These are phyloP conservation scores for Acanthosepion pharaonis DNA, from an alignment of 2,888 invertebrate genomes.

Conservation along the genomic window DNA sequence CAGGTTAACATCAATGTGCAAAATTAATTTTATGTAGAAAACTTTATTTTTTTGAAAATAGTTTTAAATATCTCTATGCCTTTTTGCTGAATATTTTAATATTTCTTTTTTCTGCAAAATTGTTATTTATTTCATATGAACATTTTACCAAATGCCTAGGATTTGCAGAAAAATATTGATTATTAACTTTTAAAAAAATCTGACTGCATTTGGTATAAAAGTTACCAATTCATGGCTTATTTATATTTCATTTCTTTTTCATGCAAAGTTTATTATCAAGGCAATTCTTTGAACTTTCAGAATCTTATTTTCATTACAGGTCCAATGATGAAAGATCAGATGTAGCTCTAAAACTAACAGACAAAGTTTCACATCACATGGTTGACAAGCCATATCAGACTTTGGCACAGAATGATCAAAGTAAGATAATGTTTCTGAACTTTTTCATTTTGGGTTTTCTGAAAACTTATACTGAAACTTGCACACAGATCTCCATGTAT, in stretches of 20 bases:
- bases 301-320: background rate
- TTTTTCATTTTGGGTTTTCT: background rate
- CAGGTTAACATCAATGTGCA: too few species aligned
- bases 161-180: too few species aligned
- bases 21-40: too few species aligned
- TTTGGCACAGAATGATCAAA: background rate
- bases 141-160: background rate
- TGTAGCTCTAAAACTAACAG: conserved; percentile 24
- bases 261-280: background rate
- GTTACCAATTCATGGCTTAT: too few species aligned
- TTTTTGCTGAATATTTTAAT: too few species aligned
- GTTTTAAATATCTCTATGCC: too few species aligned
- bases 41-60: too few species aligned
- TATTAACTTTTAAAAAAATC: too few species aligned
- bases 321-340: conserved; percentile 46
- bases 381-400: conserved; percentile 25
- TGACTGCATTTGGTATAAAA: too few species aligned
- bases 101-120: too few species aligned
- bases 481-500: too few species aligned
- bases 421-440: background rate
- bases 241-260: background rate
- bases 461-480: background rate
- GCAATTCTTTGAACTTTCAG: background rate
- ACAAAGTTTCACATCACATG: conserved; percentile 45
- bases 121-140: too few species aligned